These are phyloP conservation scores for Lampropteryx suffumata DNA, from an alignment of 2,888 invertebrate genomes.

Conservation along the genomic window DNA sequence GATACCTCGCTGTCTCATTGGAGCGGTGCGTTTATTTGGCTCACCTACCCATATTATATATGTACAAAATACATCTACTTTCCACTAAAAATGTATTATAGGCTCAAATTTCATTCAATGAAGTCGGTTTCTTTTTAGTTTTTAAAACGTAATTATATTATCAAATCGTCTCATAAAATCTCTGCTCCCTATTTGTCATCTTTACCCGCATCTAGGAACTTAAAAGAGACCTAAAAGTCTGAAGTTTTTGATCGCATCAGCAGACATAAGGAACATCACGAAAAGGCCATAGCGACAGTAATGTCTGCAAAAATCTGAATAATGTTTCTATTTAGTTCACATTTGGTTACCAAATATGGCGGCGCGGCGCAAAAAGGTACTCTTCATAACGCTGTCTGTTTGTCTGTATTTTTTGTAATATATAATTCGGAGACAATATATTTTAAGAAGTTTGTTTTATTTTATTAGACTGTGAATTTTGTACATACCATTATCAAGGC, in stretches of 20 bases:
- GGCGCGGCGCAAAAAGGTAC: constrained; percentile 36
- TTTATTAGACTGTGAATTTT: not conserved
- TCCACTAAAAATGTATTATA: no score
- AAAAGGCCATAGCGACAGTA: constrained; percentile 24
- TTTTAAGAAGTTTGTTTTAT: constrained; percentile 5
- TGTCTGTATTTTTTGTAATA: constrained; percentile 19
- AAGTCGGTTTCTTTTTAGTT: no score
- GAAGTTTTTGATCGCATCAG: constrained; percentile 28
- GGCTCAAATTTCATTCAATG: no score
- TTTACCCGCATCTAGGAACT: constrained; percentile 4
- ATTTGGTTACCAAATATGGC: constrained; percentile 32
- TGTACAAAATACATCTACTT: no score
- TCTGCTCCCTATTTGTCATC: not conserved
- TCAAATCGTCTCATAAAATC: not conserved
- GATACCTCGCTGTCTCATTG: no score
- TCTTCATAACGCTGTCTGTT: constrained; percentile 25
- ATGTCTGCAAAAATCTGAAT: constrained; percentile 30
- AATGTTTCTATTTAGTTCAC: constrained; percentile 28
- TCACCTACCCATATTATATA: no score
- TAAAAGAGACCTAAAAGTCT: constrained; percentile 7
- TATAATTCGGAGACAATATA: constrained; percentile 21
- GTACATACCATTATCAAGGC: no score
- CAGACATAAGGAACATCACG: constrained; percentile 18
- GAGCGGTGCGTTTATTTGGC: no score
- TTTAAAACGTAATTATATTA: no score